These are phyloP conservation scores for Ophioninae sp. DNA, from an alignment of 2,888 invertebrate genomes.

Conservation along the genomic window DNA sequence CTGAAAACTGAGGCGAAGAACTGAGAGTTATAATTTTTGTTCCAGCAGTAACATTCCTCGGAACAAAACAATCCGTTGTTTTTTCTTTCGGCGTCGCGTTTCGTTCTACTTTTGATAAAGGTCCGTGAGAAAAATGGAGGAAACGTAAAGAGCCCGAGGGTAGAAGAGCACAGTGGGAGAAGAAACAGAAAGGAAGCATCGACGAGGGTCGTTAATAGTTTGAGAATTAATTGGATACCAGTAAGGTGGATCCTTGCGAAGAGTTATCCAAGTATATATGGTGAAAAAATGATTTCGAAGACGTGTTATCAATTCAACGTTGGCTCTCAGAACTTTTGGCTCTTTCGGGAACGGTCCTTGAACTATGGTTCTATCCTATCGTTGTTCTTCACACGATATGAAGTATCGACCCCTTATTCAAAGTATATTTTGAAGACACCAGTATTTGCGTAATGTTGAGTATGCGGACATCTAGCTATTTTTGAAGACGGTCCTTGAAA, in stretches of 20 bases:
- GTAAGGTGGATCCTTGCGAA: constrained; percentile 58
- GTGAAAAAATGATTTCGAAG: neutral
- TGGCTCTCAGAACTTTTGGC: too few relatives aligned
- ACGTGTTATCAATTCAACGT: too few relatives aligned
- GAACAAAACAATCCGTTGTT: neutral
- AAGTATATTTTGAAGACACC: too few relatives aligned
- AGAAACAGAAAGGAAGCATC: constrained; percentile 55
- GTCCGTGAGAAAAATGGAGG: neutral
- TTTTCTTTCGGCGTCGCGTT: neutral
- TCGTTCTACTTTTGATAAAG: constrained; percentile 27
- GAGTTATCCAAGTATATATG: constrained; percentile 15
- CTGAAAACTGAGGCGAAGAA: too few relatives aligned
- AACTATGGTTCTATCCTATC: too few relatives aligned
- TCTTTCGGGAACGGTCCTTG: too few relatives aligned
- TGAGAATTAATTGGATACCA: constrained; percentile 64
- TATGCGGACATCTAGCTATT: neutral
- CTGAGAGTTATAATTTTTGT: too few relatives aligned
- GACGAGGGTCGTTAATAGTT: constrained; percentile 58
- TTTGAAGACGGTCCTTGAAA: too few relatives aligned
- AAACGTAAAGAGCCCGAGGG: constrained; percentile 1
- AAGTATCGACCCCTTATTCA: too few relatives aligned
- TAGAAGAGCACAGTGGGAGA: neutral
- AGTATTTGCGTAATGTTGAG: too few relatives aligned
- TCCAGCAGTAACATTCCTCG: too few relatives aligned
- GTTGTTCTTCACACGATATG: too few relatives aligned